A percentile compares a stretch with the other conserved stretches of the same genome.
Conservation (phyloP, 2,797 vertebrate species). For the Megalops cyprinoides region DNA sequence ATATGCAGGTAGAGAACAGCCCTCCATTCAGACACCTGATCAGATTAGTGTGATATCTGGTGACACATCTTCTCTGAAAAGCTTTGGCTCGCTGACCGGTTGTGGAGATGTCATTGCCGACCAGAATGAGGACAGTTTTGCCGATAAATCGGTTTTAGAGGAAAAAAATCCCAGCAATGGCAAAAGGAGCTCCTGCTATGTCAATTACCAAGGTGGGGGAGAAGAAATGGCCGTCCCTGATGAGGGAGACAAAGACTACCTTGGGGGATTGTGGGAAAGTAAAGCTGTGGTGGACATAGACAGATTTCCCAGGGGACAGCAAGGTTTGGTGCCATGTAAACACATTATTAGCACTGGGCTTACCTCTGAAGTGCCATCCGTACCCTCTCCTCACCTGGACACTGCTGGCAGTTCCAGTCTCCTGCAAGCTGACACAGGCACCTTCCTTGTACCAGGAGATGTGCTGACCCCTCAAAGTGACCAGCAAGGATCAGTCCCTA, state of each 20-base stretch:
- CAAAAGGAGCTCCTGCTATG: constrained; percentile 90
- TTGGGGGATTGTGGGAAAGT: constrained; percentile 69
- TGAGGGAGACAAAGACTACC: constrained; percentile 67
- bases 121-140: constrained; percentile 89
- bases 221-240: constrained; percentile 97
- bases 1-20: constrained; percentile 45
- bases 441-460: constrained; percentile 69
- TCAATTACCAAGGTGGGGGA: constrained; percentile 95
- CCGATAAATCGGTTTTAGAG: constrained; percentile 84
- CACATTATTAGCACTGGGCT: constrained; percentile 53
- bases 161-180: constrained; percentile 82
- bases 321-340: constrained; percentile 49
- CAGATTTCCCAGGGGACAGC: constrained; percentile 64
- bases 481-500: constrained; percentile 92
- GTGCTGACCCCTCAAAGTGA: constrained; percentile 92
- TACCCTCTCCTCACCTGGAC: constrained; percentile 61
- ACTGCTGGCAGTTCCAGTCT: constrained; percentile 61
- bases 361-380: constrained; percentile 54
- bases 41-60: constrained; percentile 78
- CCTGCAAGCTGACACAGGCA: constrained; percentile 58
- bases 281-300: constrained; percentile 61
- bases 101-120: constrained; percentile 97
- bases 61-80: constrained; percentile 93
- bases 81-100: constrained; percentile 95
- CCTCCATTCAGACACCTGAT: constrained; percentile 73